phyloP scores from a whole-genome alignment of 2,888 invertebrate species.

The Gortyna flavago region DNA sequence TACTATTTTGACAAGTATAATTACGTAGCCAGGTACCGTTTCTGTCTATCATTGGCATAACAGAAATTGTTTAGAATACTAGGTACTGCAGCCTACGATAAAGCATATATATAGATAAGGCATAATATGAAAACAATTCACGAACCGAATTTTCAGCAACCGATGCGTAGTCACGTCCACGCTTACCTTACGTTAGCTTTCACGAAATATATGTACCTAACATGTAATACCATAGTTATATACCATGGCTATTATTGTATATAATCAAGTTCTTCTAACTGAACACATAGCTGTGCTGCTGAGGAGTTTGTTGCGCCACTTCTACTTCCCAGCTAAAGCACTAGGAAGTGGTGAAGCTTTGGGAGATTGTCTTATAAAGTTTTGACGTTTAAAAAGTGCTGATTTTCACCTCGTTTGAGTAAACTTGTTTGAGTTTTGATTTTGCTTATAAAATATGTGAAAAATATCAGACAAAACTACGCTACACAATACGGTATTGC shows the following conservation, averaged over 20 bases:
- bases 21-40: background rate
- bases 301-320: no score
- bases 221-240: background rate
- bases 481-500: background rate
- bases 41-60: background rate
- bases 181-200: constrained; percentile 43
- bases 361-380: no score
- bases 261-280: background rate
- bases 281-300: background rate
- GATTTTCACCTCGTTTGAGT: background rate
- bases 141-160: constrained; percentile 34
- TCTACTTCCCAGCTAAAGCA: background rate
- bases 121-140: constrained; percentile 26
- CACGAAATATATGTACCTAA: constrained; percentile 5
- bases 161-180: constrained; percentile 51
- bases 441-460: background rate
- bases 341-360: background rate
- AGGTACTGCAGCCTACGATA: background rate
- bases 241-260: background rate
- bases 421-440: background rate
- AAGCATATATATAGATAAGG: background rate
- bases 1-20: background rate
- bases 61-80: constrained; percentile 2
- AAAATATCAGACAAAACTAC: background rate
- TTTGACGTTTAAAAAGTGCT: no score